These are phyloP conservation scores for Pluvianellus socialis DNA, from an alignment of 2,113 vertebrate genomes.

Conservation along the genomic window DNA sequence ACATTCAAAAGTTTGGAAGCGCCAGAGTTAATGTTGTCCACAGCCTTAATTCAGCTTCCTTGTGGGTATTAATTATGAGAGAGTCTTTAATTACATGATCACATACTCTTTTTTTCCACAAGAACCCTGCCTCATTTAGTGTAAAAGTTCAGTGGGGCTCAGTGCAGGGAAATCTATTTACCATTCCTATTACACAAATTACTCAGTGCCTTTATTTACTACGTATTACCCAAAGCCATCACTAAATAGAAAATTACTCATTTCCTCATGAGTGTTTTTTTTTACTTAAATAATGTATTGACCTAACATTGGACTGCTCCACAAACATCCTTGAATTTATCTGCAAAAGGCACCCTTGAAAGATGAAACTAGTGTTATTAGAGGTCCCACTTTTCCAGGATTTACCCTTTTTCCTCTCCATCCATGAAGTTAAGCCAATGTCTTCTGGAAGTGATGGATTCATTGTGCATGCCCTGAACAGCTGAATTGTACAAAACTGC, in stretches of 20 bases:
- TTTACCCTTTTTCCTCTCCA: not conserved
- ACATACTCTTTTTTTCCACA: not conserved
- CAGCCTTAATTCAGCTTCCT: not conserved
- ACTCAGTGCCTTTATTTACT: slow-evolving; percentile 14
- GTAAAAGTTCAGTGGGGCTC: not conserved
- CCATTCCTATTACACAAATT: slow-evolving; percentile 9
- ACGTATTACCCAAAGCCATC: not conserved
- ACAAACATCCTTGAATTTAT: not conserved
- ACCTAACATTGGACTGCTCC: rapidly evolving
- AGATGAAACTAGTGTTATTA: not conserved
- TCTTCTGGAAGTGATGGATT: not conserved
- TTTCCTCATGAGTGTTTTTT: not conserved
- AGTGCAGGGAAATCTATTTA: not conserved
- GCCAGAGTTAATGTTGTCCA: not conserved
- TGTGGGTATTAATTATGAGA: not conserved
- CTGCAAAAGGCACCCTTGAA: not conserved
- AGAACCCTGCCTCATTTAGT: not conserved
- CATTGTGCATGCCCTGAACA: not conserved
- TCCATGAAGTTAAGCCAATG: not conserved
- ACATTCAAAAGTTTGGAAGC: not conserved
- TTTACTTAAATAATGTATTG: not conserved
- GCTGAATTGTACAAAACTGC: not conserved
- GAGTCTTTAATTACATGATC: not conserved
- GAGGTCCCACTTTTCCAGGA: not conserved
- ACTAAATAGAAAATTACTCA: slow-evolving; percentile 19